Evolutionary conservation across 2,888 invertebrate genomes (phyloP), one percentile per base, ranked within the genome.

Genomic region (Drosophila barbarae): DNA sequence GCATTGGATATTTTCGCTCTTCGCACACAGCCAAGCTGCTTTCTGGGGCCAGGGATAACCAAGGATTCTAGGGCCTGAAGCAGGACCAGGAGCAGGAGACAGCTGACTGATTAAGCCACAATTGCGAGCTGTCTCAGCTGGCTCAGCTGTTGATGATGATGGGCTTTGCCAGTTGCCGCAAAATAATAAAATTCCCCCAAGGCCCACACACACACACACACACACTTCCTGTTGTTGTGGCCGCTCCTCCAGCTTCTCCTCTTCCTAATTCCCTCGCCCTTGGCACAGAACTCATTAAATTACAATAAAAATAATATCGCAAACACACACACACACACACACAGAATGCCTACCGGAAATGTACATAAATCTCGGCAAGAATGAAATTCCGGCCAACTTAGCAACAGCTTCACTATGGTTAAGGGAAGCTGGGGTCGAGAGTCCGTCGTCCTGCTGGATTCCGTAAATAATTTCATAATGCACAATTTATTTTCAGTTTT

Each of bases 221-320:
- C 34, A 47, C 39, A 32, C 51, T 36, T 55, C 55, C 35, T 49
- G 44, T 15, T 15, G 26, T 10, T 1, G 15, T 30, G 4, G 30
- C 9, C 3, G 4, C 30, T 30, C 4, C 7, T 32, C 26, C 36
- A 9, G n/a, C 42, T 9, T 5, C 2, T n/a, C 28, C 46, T 5
- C 34, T 18, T 12, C 13, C n/a, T 44, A 2, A 55, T 21, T 44
- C 59, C 35, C 12, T 28, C 18, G 54, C 64, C 54, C 44, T 13
- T 39, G 57, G 74, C 72, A 47, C 44, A 67, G 69, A 83, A 68
- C 80, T 77, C 77, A 78, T 78, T 83, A 78, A 83, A 74, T 80
- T 83, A 66, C 73, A 80, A 69, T 77, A 63, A 76, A 70, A 52
- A 57, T 50, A 70, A 70, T 41, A 50, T 36, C 30, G 5, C 49